These are phyloP conservation scores for Tribolium freemani DNA, from an alignment of 2,888 invertebrate species.

Conservation along the genomic window DNA sequence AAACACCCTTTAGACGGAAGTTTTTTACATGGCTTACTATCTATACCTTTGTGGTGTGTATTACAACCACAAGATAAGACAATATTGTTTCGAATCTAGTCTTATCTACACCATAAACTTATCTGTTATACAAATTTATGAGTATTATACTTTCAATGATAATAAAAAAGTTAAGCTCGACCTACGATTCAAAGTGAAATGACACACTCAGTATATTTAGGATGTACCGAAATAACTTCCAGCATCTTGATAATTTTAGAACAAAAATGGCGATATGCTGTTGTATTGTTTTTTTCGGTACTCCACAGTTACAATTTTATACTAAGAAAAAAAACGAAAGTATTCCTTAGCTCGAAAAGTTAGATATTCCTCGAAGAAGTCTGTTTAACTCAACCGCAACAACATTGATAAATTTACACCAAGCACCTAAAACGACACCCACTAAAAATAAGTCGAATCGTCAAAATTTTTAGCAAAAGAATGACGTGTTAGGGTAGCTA, in stretches of 20 bases:
- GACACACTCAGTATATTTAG: constrained; percentile 45
- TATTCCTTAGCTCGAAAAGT: neutral
- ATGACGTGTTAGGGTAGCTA: constrained; percentile 49
- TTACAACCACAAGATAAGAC: constrained; percentile 19
- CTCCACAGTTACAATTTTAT: neutral
- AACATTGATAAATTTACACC: constrained; percentile 3
- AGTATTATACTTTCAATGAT: constrained; percentile 5
- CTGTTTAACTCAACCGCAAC: neutral
- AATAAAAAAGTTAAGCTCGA: constrained; percentile 12
- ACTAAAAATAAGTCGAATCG: constrained; percentile 16
- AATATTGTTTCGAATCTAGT: constrained; percentile 24
- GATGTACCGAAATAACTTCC: constrained; percentile 41
- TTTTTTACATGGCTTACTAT: neutral
- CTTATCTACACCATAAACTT: constrained; percentile 15
- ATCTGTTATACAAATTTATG: constrained; percentile 21
- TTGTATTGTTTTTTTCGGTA: constrained; percentile 11
- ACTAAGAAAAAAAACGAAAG: no score
- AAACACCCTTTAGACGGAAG: neutral
- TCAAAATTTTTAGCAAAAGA: constrained; percentile 26
- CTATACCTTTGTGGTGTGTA: constrained; percentile 3
- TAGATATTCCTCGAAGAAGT: neutral
- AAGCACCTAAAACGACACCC: constrained; percentile 16
- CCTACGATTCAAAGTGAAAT: constrained; percentile 37
- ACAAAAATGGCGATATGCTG: constrained; percentile 37
- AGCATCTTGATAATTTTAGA: constrained; percentile 44